Conservation (phyloP, 2,113 vertebrate genomes). For the Myiagra hebetior region DNA sequence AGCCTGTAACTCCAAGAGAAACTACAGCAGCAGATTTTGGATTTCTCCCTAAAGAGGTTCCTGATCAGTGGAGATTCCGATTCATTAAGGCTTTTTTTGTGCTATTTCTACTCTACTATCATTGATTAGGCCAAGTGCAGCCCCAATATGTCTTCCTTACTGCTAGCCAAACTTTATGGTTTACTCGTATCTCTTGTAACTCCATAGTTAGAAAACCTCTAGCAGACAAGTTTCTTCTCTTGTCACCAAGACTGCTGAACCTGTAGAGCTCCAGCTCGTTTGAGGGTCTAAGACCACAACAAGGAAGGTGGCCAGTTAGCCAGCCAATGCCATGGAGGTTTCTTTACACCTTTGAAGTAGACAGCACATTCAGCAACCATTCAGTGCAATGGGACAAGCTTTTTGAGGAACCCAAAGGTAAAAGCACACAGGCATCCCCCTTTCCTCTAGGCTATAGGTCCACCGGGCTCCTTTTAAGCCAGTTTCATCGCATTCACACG, state of each 20-base stretch:
- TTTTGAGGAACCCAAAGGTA: background rate
- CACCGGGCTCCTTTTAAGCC: background rate
- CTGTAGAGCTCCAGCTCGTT: background rate
- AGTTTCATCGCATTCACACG: background rate
- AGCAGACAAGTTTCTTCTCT: background rate
- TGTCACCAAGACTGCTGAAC: fast-evolving
- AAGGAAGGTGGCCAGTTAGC: background rate
- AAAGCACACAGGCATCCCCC: background rate
- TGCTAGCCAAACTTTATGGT: background rate
- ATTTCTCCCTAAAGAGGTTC: background rate
- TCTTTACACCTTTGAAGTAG: background rate
- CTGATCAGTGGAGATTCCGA: background rate
- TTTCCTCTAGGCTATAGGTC: background rate
- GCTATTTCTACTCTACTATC: background rate
- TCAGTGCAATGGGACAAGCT: background rate
- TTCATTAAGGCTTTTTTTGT: background rate
- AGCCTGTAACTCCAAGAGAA: background rate
- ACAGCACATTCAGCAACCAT: background rate
- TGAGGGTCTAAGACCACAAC: background rate
- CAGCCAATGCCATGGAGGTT: background rate
- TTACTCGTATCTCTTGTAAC: background rate
- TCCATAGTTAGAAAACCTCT: background rate
- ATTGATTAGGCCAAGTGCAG: background rate
- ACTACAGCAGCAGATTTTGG: background rate
- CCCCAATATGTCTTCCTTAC: background rate